Evolutionary conservation across 2,113 vertebrate species (phyloP), one percentile per base, ranked within the genome.

Genomic region (Rhadina sibilatrix): DNA sequence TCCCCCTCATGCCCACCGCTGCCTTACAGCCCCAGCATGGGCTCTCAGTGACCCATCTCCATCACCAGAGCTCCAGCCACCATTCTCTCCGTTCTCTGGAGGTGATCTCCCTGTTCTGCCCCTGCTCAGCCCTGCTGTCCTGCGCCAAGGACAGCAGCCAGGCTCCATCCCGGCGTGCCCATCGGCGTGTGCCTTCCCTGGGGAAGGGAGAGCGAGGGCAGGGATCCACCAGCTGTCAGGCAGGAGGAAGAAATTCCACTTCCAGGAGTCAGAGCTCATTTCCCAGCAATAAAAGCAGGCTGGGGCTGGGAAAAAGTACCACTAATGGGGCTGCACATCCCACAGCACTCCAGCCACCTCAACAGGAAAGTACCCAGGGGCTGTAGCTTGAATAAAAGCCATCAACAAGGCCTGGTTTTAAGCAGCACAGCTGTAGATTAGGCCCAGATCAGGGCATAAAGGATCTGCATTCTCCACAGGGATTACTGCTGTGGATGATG

Each of bases 191-290:
- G 8, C 81, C 75, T 24, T 63, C 91, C 94, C 91, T 3, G 7
- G 81, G 87, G 93, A 82, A 15, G 64, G 0, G 5, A 44, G 35
- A 56, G 52, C 2, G 0, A 94, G 95, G 87, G 89, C 93, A 89
- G 83, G 74, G 84, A 96, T 84, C 37, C 44, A 91, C 22, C 33
- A 64, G 83, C 89, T 96, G 94, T 66, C 95, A 89, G 89, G 74
- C 78, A 93, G 80, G 46, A 56, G 93, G 89, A 89, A 91, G 81
- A 93, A 96, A 94, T 79, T 69, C 63, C 89, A 69, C 70, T 94
- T 82, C 87, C 81, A 79, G 61, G 87, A 96, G 89, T 60, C 91
- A 91, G 87, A 95, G 87, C 89, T 95, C 93, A 82, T 93, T 91
- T 93, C 85, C 81, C 89, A 91, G 93, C 82, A 85, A 79, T 87